These are phyloP conservation scores for Cryptus armator DNA, from an alignment of 2,888 invertebrate species.

Conservation along the genomic window DNA sequence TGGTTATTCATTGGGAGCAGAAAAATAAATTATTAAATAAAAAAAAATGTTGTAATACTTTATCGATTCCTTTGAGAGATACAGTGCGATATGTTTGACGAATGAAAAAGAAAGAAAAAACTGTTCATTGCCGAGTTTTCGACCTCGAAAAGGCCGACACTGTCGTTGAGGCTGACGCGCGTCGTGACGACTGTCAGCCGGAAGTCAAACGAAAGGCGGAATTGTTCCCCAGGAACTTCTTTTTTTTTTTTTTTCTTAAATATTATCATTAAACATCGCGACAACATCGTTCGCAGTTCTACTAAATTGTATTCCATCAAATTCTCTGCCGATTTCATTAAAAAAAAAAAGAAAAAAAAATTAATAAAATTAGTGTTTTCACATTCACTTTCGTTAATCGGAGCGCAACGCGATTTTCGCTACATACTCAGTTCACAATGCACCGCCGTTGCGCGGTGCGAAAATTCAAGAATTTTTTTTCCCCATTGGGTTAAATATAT, in stretches of 20 bases:
- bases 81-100: neutral
- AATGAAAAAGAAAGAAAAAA: neutral
- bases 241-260: neutral
- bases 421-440: neutral
- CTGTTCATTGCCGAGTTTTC: neutral
- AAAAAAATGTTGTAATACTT: neutral
- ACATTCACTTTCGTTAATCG: neutral
- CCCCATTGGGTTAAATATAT: too few species aligned
- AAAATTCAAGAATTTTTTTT: too few species aligned
- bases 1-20: too few species aligned
- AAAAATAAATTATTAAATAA: neutral
- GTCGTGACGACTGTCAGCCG: neutral
- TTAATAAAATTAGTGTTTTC: neutral
- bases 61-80: neutral
- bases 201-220: slow-evolving; percentile 8
- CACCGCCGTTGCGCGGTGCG: too few species aligned
- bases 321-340: neutral
- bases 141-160: slow-evolving; percentile 20
- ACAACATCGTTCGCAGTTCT: neutral
- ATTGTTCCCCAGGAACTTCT: neutral
- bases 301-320: neutral
- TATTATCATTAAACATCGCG: neutral
- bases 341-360: neutral
- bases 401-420: slow-evolving; percentile 1
- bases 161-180: neutral